Percentiles rank a stretch among this genome's conserved stretches.
phyloP scores from a whole-genome alignment of 2,888 invertebrate species.

The Pemphredon lugubris region DNA sequence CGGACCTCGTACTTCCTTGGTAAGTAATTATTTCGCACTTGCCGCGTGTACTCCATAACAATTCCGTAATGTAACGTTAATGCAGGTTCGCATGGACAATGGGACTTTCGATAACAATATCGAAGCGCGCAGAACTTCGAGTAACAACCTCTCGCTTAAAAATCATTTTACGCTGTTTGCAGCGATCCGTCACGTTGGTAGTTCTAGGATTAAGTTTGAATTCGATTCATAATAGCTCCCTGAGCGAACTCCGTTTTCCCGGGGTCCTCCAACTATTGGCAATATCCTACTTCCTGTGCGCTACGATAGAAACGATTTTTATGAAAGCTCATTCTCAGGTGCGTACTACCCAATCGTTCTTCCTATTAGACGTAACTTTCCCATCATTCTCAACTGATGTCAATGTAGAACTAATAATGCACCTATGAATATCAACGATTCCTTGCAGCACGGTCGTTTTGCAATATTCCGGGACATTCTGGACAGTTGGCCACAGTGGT shows the following conservation, averaged over 20 bases:
- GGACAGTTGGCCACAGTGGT: constrained; percentile 89
- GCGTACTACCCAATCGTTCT: constrained; percentile 33
- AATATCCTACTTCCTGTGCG: constrained; percentile 89
- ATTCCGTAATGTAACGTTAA: no score
- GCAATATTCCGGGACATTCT: constrained; percentile 84
- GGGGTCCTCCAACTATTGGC: constrained; percentile 94
- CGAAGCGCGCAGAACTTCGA: constrained; percentile 87
- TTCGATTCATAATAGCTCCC: constrained; percentile 78
- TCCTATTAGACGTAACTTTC: background rate
- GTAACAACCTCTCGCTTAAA: constrained; percentile 84
- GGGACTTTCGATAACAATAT: constrained; percentile 90
- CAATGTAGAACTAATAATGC: constrained; percentile 26
- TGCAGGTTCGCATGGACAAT: constrained; percentile 92
- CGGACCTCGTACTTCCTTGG: constrained; percentile 95
- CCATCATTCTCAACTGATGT: background rate
- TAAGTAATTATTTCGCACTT: constrained; percentile 72
- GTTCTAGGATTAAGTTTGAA: constrained; percentile 86
- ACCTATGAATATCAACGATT: constrained; percentile 47
- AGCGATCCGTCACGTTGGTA: constrained; percentile 85
- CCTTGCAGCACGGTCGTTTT: constrained; percentile 82
- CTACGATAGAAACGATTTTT: constrained; percentile 85
- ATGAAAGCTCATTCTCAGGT: constrained; percentile 79
- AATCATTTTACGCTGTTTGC: constrained; percentile 82
- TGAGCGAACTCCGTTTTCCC: constrained; percentile 86
- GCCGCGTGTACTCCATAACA: background rate